Base-by-base conservation (phyloP, 2,888 invertebrate species). In the Cremastobaeus sp. region DNA sequence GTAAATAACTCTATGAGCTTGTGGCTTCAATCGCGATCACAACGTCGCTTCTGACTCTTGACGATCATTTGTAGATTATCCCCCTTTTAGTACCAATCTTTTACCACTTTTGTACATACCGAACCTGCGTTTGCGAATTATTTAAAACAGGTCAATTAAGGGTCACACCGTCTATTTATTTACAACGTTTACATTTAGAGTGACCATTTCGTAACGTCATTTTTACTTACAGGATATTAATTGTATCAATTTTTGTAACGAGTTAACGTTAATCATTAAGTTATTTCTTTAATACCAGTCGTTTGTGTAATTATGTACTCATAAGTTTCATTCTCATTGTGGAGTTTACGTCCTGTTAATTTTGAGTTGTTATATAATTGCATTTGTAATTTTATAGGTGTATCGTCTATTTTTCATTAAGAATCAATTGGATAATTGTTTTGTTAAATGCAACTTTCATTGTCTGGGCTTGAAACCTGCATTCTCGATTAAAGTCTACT, bases 1-100 rank as follows among this genome's bases (percentile, higher is more conserved):
- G 65, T 37, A 77, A 78, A 79, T 76, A 81, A 80, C 41, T 54
- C 57, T 64, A 81, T 72, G 80, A 83, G 82, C 83, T 84, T 82
- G 55, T 55, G 55, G 81, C 80, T 83, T 82, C 70, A 77, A 77
- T 80, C 64, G 69, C 65, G 30, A 66, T 66, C 66, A 65, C 65
- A 72, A 66, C 41, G 54, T 55, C 48, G 47, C 47, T 39, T 57
- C 52, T 32, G 20, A 57, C 35, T 55, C 52, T 66, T 66, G 55
- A 37, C 47, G 62, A 57, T 59, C 74, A 54, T 47, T 59, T 50
- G 50, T 65, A 55, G 57, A 65, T 57, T 50, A 18, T 48, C 39
- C 57, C 21, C 37, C 28, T 64, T 81, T 79, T 77, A 64, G 74
- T 72, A 32, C 32, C 55, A 11, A 48, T 34, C n/a, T 5, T 52